Base-by-base conservation (phyloP, 2,888 invertebrate genomes). In the Alsophila aescularia region DNA sequence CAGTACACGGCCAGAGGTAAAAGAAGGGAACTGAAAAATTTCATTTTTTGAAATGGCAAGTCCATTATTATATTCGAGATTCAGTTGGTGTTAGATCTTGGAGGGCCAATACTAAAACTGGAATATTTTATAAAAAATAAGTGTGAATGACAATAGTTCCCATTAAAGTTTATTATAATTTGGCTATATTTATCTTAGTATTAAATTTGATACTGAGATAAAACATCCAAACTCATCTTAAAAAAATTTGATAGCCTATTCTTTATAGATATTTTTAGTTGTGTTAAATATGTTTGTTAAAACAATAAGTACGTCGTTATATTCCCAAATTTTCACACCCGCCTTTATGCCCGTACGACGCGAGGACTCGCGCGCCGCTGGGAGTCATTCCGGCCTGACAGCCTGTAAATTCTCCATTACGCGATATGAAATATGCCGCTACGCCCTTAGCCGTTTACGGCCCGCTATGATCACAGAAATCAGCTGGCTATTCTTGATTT, bases 331-430 rank as follows among this genome's bases (percentile, higher is more conserved):
- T 48, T 44, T 67, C 70, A 75, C 72, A 78, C 75, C 70, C 81
- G 60, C 51, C 65, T 50, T 73, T 75, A 68, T 79, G 40, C 61
- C 40, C 45, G 60, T 60, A 48, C 52, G 56, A 62, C 67, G 66
- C 50, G 56, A 57, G 59, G 66, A 65, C 73, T 77, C 75, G 77
- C 71, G 83, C 89, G 83, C 90, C 90, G 77, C 77, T 79, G 92
- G 92, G 92, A 90, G 87, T 90, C 90, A 90, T 92, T 92, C 78
- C 85, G 75, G 58, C 69, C 87, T 79, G 92, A 90, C 92, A 90
- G 90, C 87, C 87, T 91, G 92, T 92, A 92, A 92, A 92, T 92
- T 91, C 88, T 80, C 88, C 88, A 91, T 92, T 91, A 92, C 88
- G 79, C 83, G 87, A 86, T 92, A 92, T 92, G 92, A 92, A 87